phyloP scores from a whole-genome alignment of 2,888 invertebrate species.

The Apotomis turbidana region DNA sequence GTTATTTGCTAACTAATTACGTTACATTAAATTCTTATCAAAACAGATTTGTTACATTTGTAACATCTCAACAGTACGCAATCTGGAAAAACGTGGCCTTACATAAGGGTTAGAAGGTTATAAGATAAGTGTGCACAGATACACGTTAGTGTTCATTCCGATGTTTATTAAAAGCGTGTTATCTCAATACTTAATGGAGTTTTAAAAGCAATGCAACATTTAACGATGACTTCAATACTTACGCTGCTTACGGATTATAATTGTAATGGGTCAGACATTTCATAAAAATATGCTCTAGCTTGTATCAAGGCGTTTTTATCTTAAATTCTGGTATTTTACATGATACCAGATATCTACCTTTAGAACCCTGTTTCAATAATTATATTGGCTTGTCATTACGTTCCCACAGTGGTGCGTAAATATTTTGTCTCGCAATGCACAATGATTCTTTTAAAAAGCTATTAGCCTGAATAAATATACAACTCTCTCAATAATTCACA shows the following conservation, averaged over 20 bases:
- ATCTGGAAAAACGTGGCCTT: not conserved
- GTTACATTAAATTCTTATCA: too few relatives aligned
- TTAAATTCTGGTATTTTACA: too few relatives aligned
- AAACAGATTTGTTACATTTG: too few relatives aligned
- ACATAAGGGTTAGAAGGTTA: constrained; percentile 3
- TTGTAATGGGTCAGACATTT: not conserved
- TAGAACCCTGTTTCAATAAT: too few relatives aligned
- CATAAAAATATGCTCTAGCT: not conserved
- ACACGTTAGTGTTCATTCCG: not conserved
- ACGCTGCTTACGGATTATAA: not conserved
- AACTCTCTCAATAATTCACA: not conserved
- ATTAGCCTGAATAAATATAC: not conserved
- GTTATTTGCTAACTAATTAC: too few relatives aligned
- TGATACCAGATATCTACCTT: too few relatives aligned
- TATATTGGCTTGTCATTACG: too few relatives aligned
- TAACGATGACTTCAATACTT: not conserved
- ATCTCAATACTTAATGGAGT: constrained; percentile 21
- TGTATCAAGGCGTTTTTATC: not conserved
- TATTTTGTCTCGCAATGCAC: too few relatives aligned
- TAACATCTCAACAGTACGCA: too few relatives aligned
- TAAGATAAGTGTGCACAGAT: not conserved
- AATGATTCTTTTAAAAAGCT: too few relatives aligned
- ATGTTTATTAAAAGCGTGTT: constrained; percentile 1
- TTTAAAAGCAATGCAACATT: constrained; percentile 17
- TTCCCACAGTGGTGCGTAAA: too few relatives aligned